These are phyloP conservation scores for Drosophila nebulosa DNA, from an alignment of 1,140 invertebrate species.

Conservation along the genomic window DNA sequence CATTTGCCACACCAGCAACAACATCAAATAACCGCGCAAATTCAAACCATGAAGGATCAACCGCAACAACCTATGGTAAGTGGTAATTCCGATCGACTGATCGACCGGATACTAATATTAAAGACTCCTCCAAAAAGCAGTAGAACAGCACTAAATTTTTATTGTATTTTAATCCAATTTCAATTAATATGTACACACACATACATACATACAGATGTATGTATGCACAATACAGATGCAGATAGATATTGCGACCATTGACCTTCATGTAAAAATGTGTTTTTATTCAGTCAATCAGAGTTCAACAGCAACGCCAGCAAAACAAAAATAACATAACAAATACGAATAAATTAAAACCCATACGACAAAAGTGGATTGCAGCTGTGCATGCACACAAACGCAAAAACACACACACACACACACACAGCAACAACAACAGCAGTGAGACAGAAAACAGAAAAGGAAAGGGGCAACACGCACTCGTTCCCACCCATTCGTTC, in stretches of 20 bases:
- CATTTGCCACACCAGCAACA: conserved; percentile 76
- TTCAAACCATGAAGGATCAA: conserved; percentile 81
- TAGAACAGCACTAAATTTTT: too few species aligned
- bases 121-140: too few species aligned
- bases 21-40: conserved; percentile 80
- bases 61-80: conserved; percentile 81
- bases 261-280: conserved; percentile 35
- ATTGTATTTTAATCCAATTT: conserved; percentile 7
- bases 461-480: not conserved
- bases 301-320: conserved; percentile 33
- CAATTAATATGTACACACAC: conserved; percentile 29
- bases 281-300: conserved; percentile 38
- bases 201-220: not conserved
- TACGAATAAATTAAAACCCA: conserved; percentile 59
- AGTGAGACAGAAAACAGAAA: not conserved
- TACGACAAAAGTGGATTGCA: conserved; percentile 54
- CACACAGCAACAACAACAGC: not conserved
- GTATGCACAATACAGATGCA: not conserved
- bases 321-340: conserved; percentile 24
- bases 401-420: too few species aligned
- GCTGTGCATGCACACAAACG: conserved; percentile 51
- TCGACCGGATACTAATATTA: too few species aligned
- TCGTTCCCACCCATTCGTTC: conserved; percentile 28
- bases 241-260: conserved; percentile 38
- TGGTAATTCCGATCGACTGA: not conserved